These are phyloP conservation scores for Carposina sasakii DNA, from an alignment of 1,140 invertebrate genomes.

Conservation along the genomic window DNA sequence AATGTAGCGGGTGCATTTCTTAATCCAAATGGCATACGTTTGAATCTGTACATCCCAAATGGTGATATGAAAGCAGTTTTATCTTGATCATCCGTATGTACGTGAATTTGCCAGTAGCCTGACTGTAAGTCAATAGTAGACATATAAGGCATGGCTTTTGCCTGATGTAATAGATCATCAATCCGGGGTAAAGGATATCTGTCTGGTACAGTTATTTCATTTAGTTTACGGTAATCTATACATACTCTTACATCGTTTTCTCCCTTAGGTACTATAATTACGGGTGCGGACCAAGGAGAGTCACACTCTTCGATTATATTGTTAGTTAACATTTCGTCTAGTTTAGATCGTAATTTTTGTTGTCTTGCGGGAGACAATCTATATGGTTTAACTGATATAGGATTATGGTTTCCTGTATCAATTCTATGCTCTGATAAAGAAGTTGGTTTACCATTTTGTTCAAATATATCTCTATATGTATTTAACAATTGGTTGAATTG, in stretches of 20 bases:
- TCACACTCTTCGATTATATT: neutral
- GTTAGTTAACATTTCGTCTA: neutral
- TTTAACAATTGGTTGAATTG: neutral
- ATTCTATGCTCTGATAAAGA: neutral
- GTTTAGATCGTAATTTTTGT: neutral
- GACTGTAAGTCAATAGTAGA: constrained; percentile 54
- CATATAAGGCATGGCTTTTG: constrained; percentile 32
- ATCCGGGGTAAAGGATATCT: neutral
- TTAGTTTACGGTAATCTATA: neutral
- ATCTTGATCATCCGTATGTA: constrained; percentile 23
- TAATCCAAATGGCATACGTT: constrained; percentile 39
- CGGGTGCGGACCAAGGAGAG: neutral
- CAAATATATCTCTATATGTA: neutral
- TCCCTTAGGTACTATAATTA: neutral
- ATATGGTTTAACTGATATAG: neutral
- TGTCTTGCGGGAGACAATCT: neutral
- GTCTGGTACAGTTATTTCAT: neutral
- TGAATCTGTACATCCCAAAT: constrained; percentile 35
- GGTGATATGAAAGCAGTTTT: constrained; percentile 61
- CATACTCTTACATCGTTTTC: neutral
- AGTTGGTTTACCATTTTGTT: neutral
- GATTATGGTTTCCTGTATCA: neutral
- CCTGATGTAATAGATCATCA: neutral
- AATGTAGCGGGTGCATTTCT: constrained; percentile 46
- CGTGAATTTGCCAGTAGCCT: constrained; percentile 57